These are phyloP conservation scores for Zygogramma bicolorata DNA, from an alignment of 2,888 invertebrate genomes.

Conservation along the genomic window DNA sequence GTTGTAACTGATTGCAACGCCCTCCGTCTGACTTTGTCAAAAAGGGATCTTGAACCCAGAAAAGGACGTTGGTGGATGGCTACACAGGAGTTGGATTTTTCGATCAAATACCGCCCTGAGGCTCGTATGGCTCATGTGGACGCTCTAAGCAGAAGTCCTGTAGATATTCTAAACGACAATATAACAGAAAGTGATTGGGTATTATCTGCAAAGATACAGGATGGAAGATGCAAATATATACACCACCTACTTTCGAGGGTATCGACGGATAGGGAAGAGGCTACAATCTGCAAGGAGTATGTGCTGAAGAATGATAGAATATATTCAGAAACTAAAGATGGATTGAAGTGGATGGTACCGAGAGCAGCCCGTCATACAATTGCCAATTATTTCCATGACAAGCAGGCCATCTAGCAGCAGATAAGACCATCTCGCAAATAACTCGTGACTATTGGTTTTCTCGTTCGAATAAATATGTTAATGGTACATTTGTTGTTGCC, in stretches of 20 bases:
- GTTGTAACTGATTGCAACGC: slow-evolving; percentile 58
- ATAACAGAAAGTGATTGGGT: slow-evolving; percentile 48
- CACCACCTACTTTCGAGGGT: neutral
- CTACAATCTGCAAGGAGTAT: slow-evolving; percentile 10
- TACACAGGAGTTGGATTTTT: slow-evolving; percentile 45
- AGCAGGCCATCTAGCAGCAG: slow-evolving; percentile 16
- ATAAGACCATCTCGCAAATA: slow-evolving; percentile 17
- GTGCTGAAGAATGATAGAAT: slow-evolving; percentile 4
- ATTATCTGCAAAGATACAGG: slow-evolving; percentile 3
- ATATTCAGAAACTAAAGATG: neutral
- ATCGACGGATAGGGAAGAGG: slow-evolving; percentile 1
- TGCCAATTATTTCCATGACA: slow-evolving; percentile 12
- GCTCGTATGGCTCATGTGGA: slow-evolving; percentile 41
- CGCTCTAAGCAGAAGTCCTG: slow-evolving; percentile 39
- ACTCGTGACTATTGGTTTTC: slow-evolving; percentile 38
- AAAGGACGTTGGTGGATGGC: slow-evolving; percentile 55
- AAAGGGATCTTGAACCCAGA: slow-evolving; percentile 54
- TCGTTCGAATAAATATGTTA: slow-evolving; percentile 28
- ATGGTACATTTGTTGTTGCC: slow-evolving; percentile 20
- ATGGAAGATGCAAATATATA: slow-evolving; percentile 6
- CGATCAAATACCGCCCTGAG: slow-evolving; percentile 38
- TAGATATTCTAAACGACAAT: slow-evolving; percentile 20
- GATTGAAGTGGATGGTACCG: slow-evolving; percentile 17
- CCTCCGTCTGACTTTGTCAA: slow-evolving; percentile 47
- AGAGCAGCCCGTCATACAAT: neutral